Percentiles rank a stretch among this genome's conserved stretches.
Conservation (phyloP, 2,888 invertebrate genomes). For the Leptinotarsa tumamoca region DNA sequence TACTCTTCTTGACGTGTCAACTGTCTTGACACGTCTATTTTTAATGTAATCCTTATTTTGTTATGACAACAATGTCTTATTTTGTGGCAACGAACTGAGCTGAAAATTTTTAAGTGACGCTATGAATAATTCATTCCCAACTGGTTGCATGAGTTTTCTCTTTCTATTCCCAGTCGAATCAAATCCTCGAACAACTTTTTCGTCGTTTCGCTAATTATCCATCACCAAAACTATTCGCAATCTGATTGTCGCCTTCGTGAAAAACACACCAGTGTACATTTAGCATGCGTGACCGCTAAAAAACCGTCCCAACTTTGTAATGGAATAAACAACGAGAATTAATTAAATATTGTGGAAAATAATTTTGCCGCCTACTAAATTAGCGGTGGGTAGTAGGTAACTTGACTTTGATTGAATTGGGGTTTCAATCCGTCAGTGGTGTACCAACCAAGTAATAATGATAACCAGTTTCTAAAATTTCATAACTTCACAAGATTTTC, state of each 20-base stretch:
- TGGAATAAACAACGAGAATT: constrained; percentile 48
- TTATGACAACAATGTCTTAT: no score
- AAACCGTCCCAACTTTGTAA: constrained; percentile 38
- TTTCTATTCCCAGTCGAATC: neutral
- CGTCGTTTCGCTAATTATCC: constrained; percentile 28
- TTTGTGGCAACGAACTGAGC: no score
- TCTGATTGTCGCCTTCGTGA: constrained; percentile 39
- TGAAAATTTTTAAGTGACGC: no score
- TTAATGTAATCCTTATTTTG: no score
- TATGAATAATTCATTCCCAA: no score
- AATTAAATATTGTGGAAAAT: constrained; percentile 54
- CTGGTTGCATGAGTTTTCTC: no score
- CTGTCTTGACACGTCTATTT: no score
- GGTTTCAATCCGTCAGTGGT: constrained; percentile 36
- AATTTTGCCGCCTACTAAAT: constrained; percentile 50
- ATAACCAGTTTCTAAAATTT: no score
- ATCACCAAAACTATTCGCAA: constrained; percentile 31
- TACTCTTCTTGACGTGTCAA: no score
- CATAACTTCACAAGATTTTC: no score
- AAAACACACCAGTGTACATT: constrained; percentile 28
- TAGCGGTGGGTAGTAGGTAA: constrained; percentile 46
- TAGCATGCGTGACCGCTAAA: constrained; percentile 40
- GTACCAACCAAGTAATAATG: neutral
- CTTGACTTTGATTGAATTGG: constrained; percentile 56
- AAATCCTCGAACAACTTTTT: neutral